These are phyloP conservation scores for Rhea pennata DNA, from an alignment of 2,113 vertebrate species.

Conservation along the genomic window DNA sequence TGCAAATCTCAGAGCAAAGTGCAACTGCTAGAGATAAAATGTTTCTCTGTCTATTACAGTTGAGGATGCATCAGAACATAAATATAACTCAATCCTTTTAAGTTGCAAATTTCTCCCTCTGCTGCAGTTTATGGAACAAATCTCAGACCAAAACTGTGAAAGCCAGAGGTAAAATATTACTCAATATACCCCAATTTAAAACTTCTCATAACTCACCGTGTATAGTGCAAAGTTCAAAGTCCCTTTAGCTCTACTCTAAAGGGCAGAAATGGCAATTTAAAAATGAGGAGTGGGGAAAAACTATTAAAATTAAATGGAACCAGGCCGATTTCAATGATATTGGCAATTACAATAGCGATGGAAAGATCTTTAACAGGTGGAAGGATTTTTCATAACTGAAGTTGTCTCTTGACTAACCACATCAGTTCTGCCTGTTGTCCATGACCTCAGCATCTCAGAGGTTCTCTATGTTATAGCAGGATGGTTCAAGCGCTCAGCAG, in stretches of 20 bases:
- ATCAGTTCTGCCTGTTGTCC: not conserved
- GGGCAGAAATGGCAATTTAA: not conserved
- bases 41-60: conserved; percentile 32
- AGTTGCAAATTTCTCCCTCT: not conserved
- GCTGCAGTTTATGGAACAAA: not conserved
- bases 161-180: conserved; percentile 28
- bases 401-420: not conserved
- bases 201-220: conserved; percentile 1
- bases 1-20: conserved; percentile 19
- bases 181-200: conserved; percentile 37
- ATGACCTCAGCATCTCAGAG: not conserved
- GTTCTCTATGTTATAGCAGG: not conserved
- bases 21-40: conserved; percentile 18
- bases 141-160: conserved; percentile 3
- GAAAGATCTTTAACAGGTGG: not conserved
- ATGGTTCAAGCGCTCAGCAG: not conserved
- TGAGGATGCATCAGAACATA: conserved; percentile 45
- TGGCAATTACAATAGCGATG: not conserved
- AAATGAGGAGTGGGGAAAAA: not conserved
- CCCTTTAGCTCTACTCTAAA: not conserved
- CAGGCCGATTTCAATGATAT: not conserved
- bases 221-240: not conserved
- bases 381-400: not conserved
- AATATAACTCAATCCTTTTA: conserved; percentile 15
- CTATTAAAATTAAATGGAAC: not conserved